Base-by-base conservation (phyloP, 2,888 invertebrate genomes). In the Cosmopolites sordidus region DNA sequence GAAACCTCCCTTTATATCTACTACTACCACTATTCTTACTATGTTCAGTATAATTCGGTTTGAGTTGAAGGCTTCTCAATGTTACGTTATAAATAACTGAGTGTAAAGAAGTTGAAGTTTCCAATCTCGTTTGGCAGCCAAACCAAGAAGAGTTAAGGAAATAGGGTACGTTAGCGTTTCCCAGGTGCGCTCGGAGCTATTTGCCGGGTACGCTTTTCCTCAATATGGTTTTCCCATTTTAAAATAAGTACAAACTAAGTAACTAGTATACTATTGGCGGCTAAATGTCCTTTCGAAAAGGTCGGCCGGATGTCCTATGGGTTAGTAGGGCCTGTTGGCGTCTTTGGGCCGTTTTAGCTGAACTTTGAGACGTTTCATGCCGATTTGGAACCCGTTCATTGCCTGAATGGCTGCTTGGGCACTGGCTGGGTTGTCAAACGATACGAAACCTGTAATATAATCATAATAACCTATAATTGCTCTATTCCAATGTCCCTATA, bases 361-460 rank as follows among this genome's bases (percentile, higher is more conserved):
- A 71, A 98, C 98, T 83, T 99, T 98, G 75, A 98, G 89, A 74
- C 98, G 86, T 82, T 99, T 99, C 97, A 98, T 98, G 73, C 98
- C 98, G 77, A 98, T 98, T 80, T 98, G 98, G 81, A 98, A 99
- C 74, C 98, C 98, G 79, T 99, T 99, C 98, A 99, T 99, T 69
- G 98, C 91, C 77, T 97, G 95, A 76, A 99, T 99, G 67, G 98
- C 98, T 65, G 94, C 89, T 78, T 97, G 96, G 74, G 98, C 97
- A 75, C 95, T 95, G 69, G 91, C 83, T 67, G 95, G 95, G 83
- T 97, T 97, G 83, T 99, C 98, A 80, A 97, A 99, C 71, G 97
- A 97, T 71, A 99, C 98, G 79, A 99, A 99, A 74, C 98, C 98
- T 98, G 76, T 1, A 76, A 73, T 61, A 60, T 51, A 33, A 12